Percentiles rank a stretch among this genome's conserved stretches.
phyloP scores from a whole-genome alignment of 2,888 invertebrate genomes.

The Xanthorhoe spadicearia region DNA sequence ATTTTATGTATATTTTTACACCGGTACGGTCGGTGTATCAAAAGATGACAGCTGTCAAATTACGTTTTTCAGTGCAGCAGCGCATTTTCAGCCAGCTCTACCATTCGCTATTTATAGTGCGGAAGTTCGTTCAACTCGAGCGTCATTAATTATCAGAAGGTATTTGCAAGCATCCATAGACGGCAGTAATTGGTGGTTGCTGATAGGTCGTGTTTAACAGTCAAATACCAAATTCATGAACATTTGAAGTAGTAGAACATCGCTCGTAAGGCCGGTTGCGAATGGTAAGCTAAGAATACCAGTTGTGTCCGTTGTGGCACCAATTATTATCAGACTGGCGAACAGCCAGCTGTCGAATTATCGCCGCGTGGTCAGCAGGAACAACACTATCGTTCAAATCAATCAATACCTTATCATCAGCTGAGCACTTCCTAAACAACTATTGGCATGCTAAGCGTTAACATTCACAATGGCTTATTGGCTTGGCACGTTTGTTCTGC shows the following conservation, averaged over 20 bases:
- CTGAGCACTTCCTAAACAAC: constrained; percentile 45
- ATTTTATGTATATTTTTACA: no score
- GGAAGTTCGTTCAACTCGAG: constrained; percentile 58
- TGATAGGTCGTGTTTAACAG: background rate
- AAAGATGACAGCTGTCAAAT: constrained; percentile 8
- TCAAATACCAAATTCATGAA: background rate
- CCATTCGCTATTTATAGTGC: constrained; percentile 37
- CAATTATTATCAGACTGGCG: constrained; percentile 95
- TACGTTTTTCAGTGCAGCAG: constrained; percentile 20
- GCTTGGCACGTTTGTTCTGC: constrained; percentile 30
- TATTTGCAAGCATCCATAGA: constrained; percentile 51
- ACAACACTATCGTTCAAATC: constrained; percentile 71
- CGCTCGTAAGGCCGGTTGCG: constrained; percentile 79
- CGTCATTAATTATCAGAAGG: constrained; percentile 44
- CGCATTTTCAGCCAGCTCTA: constrained; percentile 31
- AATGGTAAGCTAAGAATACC: constrained; percentile 88
- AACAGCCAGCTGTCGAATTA: constrained; percentile 86
- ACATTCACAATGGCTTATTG: constrained; percentile 24
- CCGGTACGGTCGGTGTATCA: background rate
- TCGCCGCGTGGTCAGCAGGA: constrained; percentile 69
- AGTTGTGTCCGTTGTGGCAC: constrained; percentile 86
- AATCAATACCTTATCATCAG: constrained; percentile 60
- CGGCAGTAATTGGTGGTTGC: constrained; percentile 4
- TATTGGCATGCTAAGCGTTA: constrained; percentile 36
- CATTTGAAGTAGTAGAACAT: constrained; percentile 55